Evolutionary conservation across 2,888 invertebrate genomes (phyloP).

Genomic region (Apoderus coryli): DNA sequence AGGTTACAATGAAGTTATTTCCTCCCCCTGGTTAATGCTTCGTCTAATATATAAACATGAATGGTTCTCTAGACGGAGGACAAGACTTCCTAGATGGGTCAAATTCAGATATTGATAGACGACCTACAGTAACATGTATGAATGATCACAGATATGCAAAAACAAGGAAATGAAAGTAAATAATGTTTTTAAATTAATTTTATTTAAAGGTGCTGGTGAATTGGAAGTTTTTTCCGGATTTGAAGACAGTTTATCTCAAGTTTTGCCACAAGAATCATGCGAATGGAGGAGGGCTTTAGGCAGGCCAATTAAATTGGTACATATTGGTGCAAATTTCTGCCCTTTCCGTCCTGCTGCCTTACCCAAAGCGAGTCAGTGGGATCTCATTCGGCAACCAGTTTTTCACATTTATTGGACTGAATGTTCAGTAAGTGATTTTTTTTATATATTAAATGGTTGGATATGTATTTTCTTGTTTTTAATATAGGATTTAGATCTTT

Average conservation of each 20-base stretch:
- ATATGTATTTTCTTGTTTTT: conserved; percentile 1
- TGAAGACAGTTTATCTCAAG: conserved; percentile 59
- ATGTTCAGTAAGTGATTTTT: conserved; percentile 56
- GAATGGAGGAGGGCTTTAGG: conserved; percentile 90
- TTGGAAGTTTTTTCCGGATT: conserved; percentile 71
- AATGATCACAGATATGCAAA: too few species aligned
- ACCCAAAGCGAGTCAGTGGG: conserved; percentile 54
- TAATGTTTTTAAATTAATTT: too few species aligned
- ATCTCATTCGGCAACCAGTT: conserved; percentile 75
- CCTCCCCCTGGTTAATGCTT: conserved; percentile 25
- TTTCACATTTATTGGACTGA: conserved; percentile 93
- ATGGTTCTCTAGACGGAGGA: conserved; percentile 26
- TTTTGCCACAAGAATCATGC: conserved; percentile 72
- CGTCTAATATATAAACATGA: conserved; percentile 38
- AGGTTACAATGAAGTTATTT: conserved; percentile 25
- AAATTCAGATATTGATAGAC: conserved; percentile 46
- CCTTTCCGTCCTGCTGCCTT: conserved; percentile 63
- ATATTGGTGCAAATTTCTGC: conserved; percentile 66
- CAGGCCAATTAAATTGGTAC: conserved; percentile 70
- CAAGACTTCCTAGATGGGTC: conserved; percentile 6
- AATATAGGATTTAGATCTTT: conserved; percentile 76
- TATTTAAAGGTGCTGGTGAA: conserved; percentile 56
- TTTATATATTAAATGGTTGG: neutral
- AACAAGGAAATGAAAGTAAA: conserved; percentile 4
- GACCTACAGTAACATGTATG: conserved; percentile 63